Evolutionary conservation across 1,140 invertebrate species (phyloP), one percentile per base, ranked within the genome.

Genomic region (Apis cerana): DNA sequence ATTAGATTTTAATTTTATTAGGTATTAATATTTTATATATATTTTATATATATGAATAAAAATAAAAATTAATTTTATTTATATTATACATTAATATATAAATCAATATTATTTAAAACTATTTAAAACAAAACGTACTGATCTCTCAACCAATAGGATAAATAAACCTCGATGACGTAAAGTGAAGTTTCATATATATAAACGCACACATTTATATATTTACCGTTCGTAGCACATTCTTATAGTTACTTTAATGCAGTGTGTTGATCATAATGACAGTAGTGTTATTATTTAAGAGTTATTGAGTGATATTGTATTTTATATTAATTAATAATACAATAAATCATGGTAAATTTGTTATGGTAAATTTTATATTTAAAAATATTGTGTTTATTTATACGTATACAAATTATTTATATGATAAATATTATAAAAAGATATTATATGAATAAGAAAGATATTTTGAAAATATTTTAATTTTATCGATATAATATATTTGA

Each of bases 141-240:
- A 17, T 10, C 17, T 12, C n/a, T 68, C 10, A 61, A 7, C 43
- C 72, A 81, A 81, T 68, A 13, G 64, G 72, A 54, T 43, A 54
- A 52, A 52, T 52, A 58, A 50, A 68, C 17, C 23, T 0, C n/a
- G 0, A 15, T 81, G 80, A 81, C 72, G 72, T 76, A 52, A 58
- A 11, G 19, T 27, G 19, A 43, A n/a, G 48, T 67, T 59, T 43
- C 48, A 58, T 43, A 43, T 43, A 43, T 43, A 43, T 43, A 43
- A 43, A 43, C 5, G 7, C 4, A 43, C 5, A 43, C 33, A 43
- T 43, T 43, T 5, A 43, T 43, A 43, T 43, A 43, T 81, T 52
- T 67, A 62, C 4, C 11, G 48, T 48, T 17, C 58, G 48, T 23
- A 19, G 17, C n/a, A 48, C n/a, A 64, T 64, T 27, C 27, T 33